These are phyloP conservation scores for Cladopsammia gracilis DNA, from an alignment of 64 coral and sea anemone species.

Conservation along the genomic window DNA sequence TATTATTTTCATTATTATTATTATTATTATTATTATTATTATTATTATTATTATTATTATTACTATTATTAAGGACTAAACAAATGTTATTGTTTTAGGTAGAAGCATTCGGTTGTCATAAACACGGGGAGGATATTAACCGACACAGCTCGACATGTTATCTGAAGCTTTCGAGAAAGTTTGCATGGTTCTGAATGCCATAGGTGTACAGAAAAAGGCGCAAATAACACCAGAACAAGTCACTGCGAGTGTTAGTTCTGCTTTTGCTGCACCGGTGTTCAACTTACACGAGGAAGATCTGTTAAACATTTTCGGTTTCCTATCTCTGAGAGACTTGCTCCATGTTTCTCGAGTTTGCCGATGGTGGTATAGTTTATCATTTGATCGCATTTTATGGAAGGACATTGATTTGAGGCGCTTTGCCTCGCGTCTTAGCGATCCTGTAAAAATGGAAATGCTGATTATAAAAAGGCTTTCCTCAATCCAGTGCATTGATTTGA, in stretches of 20 bases:
- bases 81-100: too few species aligned
- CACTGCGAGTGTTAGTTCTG: background rate
- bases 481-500: constrained; percentile 54
- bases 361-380: constrained; percentile 33
- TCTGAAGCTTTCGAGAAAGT: too few species aligned
- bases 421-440: constrained; percentile 2
- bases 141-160: too few species aligned
- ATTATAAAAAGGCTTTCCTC: background rate
- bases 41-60: too few species aligned
- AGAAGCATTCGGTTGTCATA: too few species aligned
- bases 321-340: constrained; percentile 16
- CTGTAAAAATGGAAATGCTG: background rate
- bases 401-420: constrained; percentile 35
- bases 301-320: constrained; percentile 21
- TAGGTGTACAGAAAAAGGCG: too few species aligned
- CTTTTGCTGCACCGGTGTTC: background rate
- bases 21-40: too few species aligned
- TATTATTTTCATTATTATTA: too few species aligned
- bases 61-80: too few species aligned
- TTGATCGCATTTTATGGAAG: constrained; percentile 18
- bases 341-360: constrained; percentile 11
- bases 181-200: too few species aligned
- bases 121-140: too few species aligned
- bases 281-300: constrained; percentile 27
- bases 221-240: too few species aligned